Base-by-base conservation (phyloP, 2,113 vertebrate species). In the Ctenomys sociabilis region DNA sequence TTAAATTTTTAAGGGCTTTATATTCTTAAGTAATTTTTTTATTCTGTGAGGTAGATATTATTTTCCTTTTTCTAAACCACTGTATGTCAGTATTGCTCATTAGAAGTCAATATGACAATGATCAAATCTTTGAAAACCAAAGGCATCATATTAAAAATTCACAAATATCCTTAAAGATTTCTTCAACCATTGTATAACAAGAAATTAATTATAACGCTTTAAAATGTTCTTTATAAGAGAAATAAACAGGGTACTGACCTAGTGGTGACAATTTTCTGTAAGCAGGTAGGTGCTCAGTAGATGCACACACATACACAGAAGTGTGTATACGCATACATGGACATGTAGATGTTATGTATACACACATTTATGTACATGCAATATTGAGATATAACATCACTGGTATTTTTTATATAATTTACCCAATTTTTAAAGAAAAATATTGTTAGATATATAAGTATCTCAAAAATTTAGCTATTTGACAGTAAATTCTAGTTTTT, bases 91-190 rank as follows among this genome's bases (percentile, higher is more conserved):
- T 80, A 35, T 88, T 77, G 26, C 45, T 61, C 64, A 78, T 89
- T 64, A 87, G 35, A 73, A 68, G 28, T 89, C 80, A 94, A 85
- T 5, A 91, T 94, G 91, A 59, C 52, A 90, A 0, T 90, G 17
- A 90, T 93, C 75, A 92, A 91, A 82, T 92, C 72, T 85, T 95
- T 95, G 90, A 97, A 96, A 97, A 85, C 88, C 93, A 97, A 93
- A 93, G 70, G 59, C 61, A 88, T 52, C n/a, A 35, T 94, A 66
- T 90, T 40, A 92, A 91, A 85, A 90, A 82, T 54, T 91, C 78
- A 88, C 35, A 61, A 94, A 94, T 87, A 72, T 80, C 83, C 64
- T 70, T 78, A 80, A 81, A 95, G 40, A 66, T 96, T 93, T 90
- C 28, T 94, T 90, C 84, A 95, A 54, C 78, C 9, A 88, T 61